A percentile compares a stretch with the other conserved stretches of the same genome.
These are phyloP conservation scores for Copidosoma floridanum DNA, from an alignment of 1,140 invertebrate genomes.

Conservation along the genomic window DNA sequence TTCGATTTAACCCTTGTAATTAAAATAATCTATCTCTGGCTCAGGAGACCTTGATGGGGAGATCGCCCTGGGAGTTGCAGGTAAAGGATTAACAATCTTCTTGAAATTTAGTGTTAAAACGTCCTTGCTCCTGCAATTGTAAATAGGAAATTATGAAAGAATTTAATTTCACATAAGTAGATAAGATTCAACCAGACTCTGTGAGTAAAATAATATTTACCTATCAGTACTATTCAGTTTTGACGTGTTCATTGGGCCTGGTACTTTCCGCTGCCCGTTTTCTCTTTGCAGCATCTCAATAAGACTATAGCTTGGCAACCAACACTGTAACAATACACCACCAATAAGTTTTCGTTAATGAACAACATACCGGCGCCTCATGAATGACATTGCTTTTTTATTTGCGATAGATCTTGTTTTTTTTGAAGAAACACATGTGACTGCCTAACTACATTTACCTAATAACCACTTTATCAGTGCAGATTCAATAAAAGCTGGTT, in stretches of 20 bases:
- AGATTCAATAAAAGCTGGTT: too few species aligned
- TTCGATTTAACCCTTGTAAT: conserved; percentile 25
- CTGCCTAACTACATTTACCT: too few species aligned
- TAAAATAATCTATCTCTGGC: conserved; percentile 40
- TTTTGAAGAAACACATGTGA: not conserved
- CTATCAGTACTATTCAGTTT: conserved; percentile 22
- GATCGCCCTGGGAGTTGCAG: conserved; percentile 16
- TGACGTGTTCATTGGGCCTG: conserved; percentile 63
- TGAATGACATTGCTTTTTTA: not conserved
- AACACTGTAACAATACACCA: conserved; percentile 68
- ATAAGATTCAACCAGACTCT: too few species aligned
- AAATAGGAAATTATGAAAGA: not conserved
- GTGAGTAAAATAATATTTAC: too few species aligned
- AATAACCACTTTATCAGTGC: too few species aligned
- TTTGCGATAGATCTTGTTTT: too few species aligned
- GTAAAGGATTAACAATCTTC: conserved; percentile 37
- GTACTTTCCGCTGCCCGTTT: conserved; percentile 74
- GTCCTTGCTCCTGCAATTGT: conserved; percentile 36
- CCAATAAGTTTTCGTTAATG: conserved; percentile 21
- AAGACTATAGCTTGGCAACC: conserved; percentile 82
- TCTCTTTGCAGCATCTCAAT: conserved; percentile 76
- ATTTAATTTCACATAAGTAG: not conserved
- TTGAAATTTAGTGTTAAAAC: conserved; percentile 42
- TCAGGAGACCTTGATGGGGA: conserved; percentile 32
- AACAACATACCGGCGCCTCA: not conserved